Conservation (phyloP, 2,888 invertebrate genomes). For the Tipula helvola region DNA sequence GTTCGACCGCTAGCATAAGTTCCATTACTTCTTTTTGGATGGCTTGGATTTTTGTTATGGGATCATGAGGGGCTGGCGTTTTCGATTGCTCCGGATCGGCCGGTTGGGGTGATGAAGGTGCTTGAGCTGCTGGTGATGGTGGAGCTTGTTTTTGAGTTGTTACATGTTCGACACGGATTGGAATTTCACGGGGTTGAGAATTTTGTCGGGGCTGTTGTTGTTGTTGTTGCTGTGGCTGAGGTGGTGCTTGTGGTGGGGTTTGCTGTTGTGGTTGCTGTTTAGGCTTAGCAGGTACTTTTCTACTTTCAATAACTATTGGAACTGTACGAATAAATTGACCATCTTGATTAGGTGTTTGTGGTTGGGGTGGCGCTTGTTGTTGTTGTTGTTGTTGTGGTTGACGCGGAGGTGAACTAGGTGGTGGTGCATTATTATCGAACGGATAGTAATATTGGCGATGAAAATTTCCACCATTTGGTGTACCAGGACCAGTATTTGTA, state of each 20-base stretch:
- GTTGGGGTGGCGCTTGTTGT: conserved; percentile 22
- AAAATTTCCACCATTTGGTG: background rate
- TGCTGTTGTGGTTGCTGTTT: conserved; percentile 22
- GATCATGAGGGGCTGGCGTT: conserved; percentile 38
- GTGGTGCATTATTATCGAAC: background rate
- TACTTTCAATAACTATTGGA: conserved; percentile 78
- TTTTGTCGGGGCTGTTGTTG: conserved; percentile 19
- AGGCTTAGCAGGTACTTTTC: conserved; percentile 24
- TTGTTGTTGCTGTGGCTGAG: conserved; percentile 34
- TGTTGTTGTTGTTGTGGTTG: conserved; percentile 6
- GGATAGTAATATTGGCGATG: conserved; percentile 5
- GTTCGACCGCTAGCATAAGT: conserved; percentile 62
- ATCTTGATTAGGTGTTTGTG: conserved; percentile 28
- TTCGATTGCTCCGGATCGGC: conserved; percentile 20
- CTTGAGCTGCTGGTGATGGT: conserved; percentile 20
- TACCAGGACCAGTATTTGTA: background rate
- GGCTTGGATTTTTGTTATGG: conserved; percentile 62
- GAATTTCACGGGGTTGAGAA: conserved; percentile 23
- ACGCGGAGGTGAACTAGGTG: background rate
- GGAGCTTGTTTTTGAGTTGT: conserved; percentile 11
- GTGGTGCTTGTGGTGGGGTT: conserved; percentile 30
- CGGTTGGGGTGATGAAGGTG: conserved; percentile 36
- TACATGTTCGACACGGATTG: conserved; percentile 16
- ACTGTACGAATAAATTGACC: conserved; percentile 55
- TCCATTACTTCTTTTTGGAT: conserved; percentile 72